Evolutionary conservation across 2,797 vertebrate species (phyloP), one percentile per base, ranked within the genome.

Genomic region (Phataginus tetradactyla): DNA sequence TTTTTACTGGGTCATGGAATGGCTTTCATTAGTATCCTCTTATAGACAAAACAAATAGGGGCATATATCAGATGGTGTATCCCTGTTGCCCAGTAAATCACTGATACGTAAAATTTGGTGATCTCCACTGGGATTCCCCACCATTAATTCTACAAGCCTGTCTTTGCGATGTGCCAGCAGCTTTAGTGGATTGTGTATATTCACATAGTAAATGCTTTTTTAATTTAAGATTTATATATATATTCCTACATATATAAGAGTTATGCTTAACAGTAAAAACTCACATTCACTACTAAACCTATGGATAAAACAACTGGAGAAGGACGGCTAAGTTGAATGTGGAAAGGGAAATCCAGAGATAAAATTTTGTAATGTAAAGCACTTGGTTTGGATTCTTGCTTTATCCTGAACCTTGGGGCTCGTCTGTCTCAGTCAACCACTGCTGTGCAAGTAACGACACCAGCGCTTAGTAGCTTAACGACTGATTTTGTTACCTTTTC

Each of bases 121-220:
- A 97, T 97, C 97, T 97, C 98, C 98, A 39, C 0, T 90, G 98
- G 98, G 95, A 97, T 97, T 98, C 96, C 97, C 98, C 98, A 86
- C 78, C 72, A 87, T 96, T 78, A 78, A 68, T 75, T 57, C 57
- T 68, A 79, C 42, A 96, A 39, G 34, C 32, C 75, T 69, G 66
- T 79, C 42, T 51, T 39, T 53, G 68, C 64, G 34, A 69, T 72
- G 53, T 71, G 75, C 86, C 75, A 79, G 21, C 23, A 61, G 51
- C 34, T 84, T 85, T 80, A 85, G 45, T 72, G 61, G 90, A 66
- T 34, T 79, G 59, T 61, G 13, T 71, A 42, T 78, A 14, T 74
- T 96, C 89, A 66, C 39, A 34, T 15, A 49, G 32, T 32, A 94
- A 72, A 57, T 39, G 6, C 7, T 39, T 61, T 90, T 66, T 49